Conservation (phyloP, 53 echinoderm and acorn worm genomes). For the Stichopus horrens region DNA sequence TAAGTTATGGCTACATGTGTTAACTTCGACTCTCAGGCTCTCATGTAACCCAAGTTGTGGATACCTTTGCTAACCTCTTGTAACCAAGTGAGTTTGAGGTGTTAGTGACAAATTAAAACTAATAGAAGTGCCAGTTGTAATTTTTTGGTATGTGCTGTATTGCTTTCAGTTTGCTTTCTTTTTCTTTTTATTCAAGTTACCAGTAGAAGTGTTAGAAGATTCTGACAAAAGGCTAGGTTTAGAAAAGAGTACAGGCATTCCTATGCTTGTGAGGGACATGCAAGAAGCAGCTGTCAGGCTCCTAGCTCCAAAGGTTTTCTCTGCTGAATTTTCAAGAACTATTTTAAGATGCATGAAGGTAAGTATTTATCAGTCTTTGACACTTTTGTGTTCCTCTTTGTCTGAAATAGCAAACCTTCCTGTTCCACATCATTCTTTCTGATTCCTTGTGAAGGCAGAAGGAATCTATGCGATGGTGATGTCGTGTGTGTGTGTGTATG, state of each 20-base stretch:
- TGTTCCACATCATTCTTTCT: too few relatives aligned
- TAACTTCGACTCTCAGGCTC: too few relatives aligned
- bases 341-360: slow-evolving; percentile 41
- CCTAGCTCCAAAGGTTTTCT: slow-evolving; percentile 24
- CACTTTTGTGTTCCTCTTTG: too few relatives aligned
- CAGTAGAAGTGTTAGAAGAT: slow-evolving; percentile 59
- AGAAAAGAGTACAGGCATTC: slow-evolving; percentile 50
- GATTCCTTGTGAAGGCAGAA: too few relatives aligned
- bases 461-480: too few relatives aligned
- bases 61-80: too few relatives aligned
- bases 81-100: too few relatives aligned
- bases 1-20: too few relatives aligned
- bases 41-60: too few relatives aligned
- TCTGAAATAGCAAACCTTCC: too few relatives aligned
- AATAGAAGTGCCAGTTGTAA: not conserved
- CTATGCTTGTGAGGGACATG: slow-evolving; percentile 33
- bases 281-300: slow-evolving; percentile 26
- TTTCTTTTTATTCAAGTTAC: slow-evolving; percentile 53
- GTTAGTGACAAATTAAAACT: too few relatives aligned
- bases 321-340: slow-evolving; percentile 40
- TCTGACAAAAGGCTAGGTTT: slow-evolving; percentile 77
- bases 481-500: too few relatives aligned
- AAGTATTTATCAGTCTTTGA: not conserved
- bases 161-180: not conserved
- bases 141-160: not conserved